Base-by-base conservation (phyloP, 2,113 vertebrate species). In the Junco hyemalis region DNA sequence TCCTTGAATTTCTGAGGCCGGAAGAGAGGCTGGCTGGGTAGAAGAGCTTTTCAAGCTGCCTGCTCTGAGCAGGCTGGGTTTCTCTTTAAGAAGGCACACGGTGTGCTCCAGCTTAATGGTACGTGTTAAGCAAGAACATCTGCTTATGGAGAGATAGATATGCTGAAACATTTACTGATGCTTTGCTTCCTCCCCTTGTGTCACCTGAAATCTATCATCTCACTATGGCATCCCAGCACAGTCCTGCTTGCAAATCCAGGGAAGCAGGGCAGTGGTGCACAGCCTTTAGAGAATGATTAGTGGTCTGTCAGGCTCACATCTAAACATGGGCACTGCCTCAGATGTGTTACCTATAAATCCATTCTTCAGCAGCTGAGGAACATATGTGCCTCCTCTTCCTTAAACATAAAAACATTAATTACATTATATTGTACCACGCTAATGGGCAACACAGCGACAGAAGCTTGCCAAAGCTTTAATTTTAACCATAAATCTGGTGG, bases 391-490 rank as follows among this genome's bases (percentile, higher is more conserved):
- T 92, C 71, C 84, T 96, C 96, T 97, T 90, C 87, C 92, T 96
- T 96, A 94, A 96, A 96, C 95, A 97, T 93, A 95, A 96, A 97
- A 96, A 85, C 97, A 97, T 97, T 97, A 97, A 97, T 97, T 97
- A 97, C 70, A 36, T 91, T 95, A 80, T 82, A 95, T 93, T 94
- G 92, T 96, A 93, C 86, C 91, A 77, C 24, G 59, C 92, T 89
- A 95, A 97, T 68, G 92, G 95, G 95, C 88, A 89, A 53, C 17
- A 2, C 1, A 51, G 94, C 87, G 93, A 89, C 85, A 81, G 95
- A 85, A 77, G 73, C 90, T 96, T 96, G 97, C 94, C 96, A 96
- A 93, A 94, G 91, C 66, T 86, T 93, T 95, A 96, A 94, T 97
- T 96, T 96, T 96, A 91, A 93, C 90, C 5, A 31, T 97, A 97